phyloP scores from a whole-genome alignment of 2,888 invertebrate genomes.

The Orthosia gothica region DNA sequence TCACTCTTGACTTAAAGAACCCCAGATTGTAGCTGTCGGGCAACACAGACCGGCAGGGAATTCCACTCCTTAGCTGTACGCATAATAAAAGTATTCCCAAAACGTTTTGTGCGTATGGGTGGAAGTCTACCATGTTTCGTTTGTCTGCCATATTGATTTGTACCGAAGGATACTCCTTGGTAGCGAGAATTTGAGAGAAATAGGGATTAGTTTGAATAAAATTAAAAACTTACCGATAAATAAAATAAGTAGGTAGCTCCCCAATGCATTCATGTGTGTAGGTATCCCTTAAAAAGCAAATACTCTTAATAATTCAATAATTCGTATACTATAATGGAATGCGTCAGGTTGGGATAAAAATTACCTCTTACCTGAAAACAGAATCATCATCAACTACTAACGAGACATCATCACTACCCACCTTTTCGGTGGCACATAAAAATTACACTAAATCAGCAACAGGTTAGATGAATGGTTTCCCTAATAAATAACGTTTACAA shows the following conservation, averaged over 20 bases:
- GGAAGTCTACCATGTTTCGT: too few species aligned
- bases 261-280: background rate
- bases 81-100: too few species aligned
- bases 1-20: too few species aligned
- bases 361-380: slow-evolving; percentile 1
- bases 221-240: background rate
- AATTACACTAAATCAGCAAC: slow-evolving; percentile 25
- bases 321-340: background rate
- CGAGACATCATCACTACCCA: slow-evolving; percentile 43
- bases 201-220: background rate
- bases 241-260: background rate
- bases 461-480: slow-evolving; percentile 35
- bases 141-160: background rate
- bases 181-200: background rate
- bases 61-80: too few species aligned
- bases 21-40: too few species aligned
- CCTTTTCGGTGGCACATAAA: slow-evolving; percentile 10
- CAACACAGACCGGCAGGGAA: too few species aligned
- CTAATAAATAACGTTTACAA: slow-evolving; percentile 39
- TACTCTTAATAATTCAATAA: background rate
- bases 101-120: too few species aligned
- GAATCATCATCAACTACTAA: slow-evolving; percentile 16
- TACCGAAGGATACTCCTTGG: background rate
- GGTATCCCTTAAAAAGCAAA: background rate
- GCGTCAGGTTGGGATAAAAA: too few species aligned